Conservation (phyloP, 2,888 invertebrate genomes). For the Orthosia gothica region DNA sequence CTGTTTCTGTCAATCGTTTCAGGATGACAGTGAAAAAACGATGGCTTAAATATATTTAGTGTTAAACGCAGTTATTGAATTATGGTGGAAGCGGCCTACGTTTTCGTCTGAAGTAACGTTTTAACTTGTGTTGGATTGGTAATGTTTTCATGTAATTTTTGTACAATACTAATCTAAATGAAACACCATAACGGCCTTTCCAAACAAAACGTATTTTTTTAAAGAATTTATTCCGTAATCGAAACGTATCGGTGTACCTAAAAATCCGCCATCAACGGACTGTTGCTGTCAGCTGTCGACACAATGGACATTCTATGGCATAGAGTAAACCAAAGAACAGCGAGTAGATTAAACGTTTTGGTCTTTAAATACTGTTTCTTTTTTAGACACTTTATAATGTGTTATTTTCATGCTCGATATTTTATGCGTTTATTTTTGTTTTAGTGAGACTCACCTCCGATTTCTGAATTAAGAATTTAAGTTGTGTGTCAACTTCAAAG, state of each 20-base stretch:
- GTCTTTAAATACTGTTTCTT: not conserved
- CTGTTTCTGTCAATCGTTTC: too few species aligned
- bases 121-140: not conserved
- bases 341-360: not conserved
- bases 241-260: not conserved
- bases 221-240: not conserved
- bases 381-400: not conserved
- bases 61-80: too few species aligned
- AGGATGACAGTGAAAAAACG: too few species aligned
- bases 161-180: not conserved
- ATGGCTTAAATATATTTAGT: too few species aligned
- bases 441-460: not conserved
- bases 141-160: not conserved
- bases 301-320: not conserved
- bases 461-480: too few species aligned
- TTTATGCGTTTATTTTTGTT: not conserved
- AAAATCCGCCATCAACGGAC: not conserved
- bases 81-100: too few species aligned
- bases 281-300: not conserved
- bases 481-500: too few species aligned
- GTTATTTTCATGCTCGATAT: not conserved
- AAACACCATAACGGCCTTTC: not conserved
- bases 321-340: conserved; percentile 12
- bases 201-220: not conserved
- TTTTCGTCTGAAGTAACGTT: too few species aligned